phyloP scores from a whole-genome alignment of 2,797 vertebrate species.

The Cetoscarus ocellatus region DNA sequence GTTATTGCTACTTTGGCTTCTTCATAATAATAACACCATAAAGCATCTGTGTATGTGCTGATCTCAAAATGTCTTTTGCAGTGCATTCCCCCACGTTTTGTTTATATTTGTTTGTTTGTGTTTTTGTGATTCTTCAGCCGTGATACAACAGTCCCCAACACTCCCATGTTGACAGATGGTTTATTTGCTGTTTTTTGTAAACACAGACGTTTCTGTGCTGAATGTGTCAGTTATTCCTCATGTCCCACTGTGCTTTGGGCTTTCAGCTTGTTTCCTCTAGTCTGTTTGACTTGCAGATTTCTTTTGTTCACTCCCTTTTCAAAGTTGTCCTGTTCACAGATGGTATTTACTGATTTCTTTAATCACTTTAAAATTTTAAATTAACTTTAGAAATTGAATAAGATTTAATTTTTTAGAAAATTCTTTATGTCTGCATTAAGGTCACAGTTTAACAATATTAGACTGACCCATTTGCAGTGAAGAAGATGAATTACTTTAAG shows the following conservation, averaged over 20 bases:
- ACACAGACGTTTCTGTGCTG: not conserved
- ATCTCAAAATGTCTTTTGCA: not conserved
- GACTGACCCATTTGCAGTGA: no score
- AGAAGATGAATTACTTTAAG: no score
- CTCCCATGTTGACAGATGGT: not conserved
- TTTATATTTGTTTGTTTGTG: not conserved
- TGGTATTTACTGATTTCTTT: no score
- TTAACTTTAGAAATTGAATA: no score
- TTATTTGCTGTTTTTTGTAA: not conserved
- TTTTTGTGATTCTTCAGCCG: not conserved
- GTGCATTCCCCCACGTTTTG: not conserved
- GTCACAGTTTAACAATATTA: no score
- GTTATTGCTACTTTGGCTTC: not conserved
- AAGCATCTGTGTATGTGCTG: not conserved
- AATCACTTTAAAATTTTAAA: no score
- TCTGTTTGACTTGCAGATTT: not conserved
- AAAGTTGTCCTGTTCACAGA: no score
- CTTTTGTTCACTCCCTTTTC: not conserved
- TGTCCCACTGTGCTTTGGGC: constrained; percentile 2
- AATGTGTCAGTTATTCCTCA: not conserved
- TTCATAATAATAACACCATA: not conserved
- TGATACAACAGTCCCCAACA: not conserved
- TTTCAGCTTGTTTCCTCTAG: not conserved
- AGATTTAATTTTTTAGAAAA: no score
- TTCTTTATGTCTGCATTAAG: no score